phyloP scores from a whole-genome alignment of 1,140 invertebrate species.

The Tetraneura akinire region DNA sequence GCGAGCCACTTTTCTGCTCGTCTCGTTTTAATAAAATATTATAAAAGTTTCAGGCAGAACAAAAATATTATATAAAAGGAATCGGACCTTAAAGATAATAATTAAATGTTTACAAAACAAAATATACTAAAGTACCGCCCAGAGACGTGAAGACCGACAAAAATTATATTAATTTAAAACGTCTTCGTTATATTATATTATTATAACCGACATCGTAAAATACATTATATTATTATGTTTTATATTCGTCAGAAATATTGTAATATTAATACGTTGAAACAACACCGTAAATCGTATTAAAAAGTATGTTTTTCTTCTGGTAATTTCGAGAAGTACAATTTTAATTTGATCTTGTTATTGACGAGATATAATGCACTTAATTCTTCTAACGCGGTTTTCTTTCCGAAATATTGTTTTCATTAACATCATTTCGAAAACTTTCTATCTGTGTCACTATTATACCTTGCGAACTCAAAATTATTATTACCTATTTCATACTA shows the following conservation, averaged over 20 bases:
- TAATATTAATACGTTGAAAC: background rate
- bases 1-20: too few species aligned
- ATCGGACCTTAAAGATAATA: slow-evolving; percentile 1
- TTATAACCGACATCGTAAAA: background rate
- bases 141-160: background rate
- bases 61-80: background rate
- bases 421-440: too few species aligned
- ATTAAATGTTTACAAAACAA: slow-evolving; percentile 9
- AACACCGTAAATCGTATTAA: background rate
- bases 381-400: too few species aligned
- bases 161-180: background rate
- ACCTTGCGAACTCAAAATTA: too few species aligned
- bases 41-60: background rate
- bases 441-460: too few species aligned
- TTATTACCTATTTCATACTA: too few species aligned
- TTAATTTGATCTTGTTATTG: too few species aligned
- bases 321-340: background rate
- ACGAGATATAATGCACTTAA: too few species aligned
- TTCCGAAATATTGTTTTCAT: too few species aligned
- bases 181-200: slow-evolving; percentile 1
- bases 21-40: background rate
- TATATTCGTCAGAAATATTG: background rate
- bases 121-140: background rate
- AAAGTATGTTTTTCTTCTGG: background rate
- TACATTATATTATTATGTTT: too few species aligned